Evolutionary conservation across 2,113 vertebrate species (phyloP), one percentile per base, ranked within the genome.

Genomic region (Notothenia coriiceps): DNA sequence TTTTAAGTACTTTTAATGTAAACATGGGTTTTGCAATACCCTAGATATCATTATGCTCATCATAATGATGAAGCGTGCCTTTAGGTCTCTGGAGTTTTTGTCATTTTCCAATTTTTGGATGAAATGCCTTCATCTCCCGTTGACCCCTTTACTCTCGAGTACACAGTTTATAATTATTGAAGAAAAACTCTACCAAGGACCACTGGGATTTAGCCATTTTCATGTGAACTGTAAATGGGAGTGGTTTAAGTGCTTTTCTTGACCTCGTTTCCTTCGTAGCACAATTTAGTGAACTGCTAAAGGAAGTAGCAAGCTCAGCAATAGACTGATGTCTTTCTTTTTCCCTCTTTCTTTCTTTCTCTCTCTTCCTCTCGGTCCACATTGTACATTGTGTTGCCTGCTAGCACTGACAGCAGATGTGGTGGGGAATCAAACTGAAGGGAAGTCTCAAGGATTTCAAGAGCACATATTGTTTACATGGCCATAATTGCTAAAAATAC

Each of bases 341-440:
- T 51, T 74, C 29, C 25, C 44, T 62, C 15, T 12, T 14, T 22
- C n/a, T 69, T 60, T 74, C 18, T 74, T 82, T 76, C 11, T 70
- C 40, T 54, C 25, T 68, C 66, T 70, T 75, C 63, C 57, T 56
- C 44, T 81, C 62, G 22, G 56, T 85, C 44, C 7, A 78, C 75
- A 72, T 77, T 75, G 80, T 82, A 70, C 82, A 89, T 89, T 87
- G 89, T 90, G 82, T 87, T 68, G 61, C 25, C 55, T n/a, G n/a
- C 17, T 22, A 47, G 79, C 55, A 77, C 7, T 85, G 65, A 81
- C 79, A 85, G 80, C 67, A 75, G 47, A 79, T 50, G 60, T 82
- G 82, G 55, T 70, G 71, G 86, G 69, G 79, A 83, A 76, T 81
- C 61, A 20, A 18, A 54, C 54, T 49, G 59, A 66, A 49, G 17